Conservation (phyloP, 92 coral and sea anemone genomes). For the Bergia sp. region DNA sequence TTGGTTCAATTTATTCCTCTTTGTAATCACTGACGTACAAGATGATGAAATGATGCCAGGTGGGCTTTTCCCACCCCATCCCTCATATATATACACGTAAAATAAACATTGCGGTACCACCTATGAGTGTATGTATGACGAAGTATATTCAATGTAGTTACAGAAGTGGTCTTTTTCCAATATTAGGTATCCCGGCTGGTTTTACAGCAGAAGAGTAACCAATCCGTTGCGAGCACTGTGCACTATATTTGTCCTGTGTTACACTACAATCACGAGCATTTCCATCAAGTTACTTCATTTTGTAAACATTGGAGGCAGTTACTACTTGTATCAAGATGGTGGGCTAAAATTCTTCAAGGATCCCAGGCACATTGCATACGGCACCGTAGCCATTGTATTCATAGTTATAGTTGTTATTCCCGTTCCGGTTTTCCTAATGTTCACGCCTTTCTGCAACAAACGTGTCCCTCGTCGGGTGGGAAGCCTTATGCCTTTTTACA, state of each 20-base stretch:
- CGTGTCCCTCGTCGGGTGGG: constrained; percentile 27
- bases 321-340: neutral
- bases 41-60: too few species aligned
- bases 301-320: neutral
- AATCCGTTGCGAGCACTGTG: constrained; percentile 92
- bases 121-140: too few species aligned
- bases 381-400: constrained; percentile 39
- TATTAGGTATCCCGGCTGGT: constrained; percentile 68
- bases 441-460: constrained; percentile 53
- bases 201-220: constrained; percentile 69
- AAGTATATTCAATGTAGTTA: too few species aligned
- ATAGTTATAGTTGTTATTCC: constrained; percentile 51
- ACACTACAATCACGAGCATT: constrained; percentile 74
- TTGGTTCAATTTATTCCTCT: too few species aligned
- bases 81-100: too few species aligned
- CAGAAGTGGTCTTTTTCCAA: neutral
- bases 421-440: constrained; percentile 50
- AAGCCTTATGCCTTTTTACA: constrained; percentile 41
- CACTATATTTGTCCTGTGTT: constrained; percentile 87
- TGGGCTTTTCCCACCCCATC: too few species aligned
- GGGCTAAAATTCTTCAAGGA: neutral
- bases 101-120: too few species aligned
- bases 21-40: too few species aligned
- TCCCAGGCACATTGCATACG: neutral
- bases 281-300: constrained; percentile 49